These are phyloP conservation scores for Tethya wilhelma DNA, from an alignment of 37 sponge, comb jelly and placozoan species.

Conservation along the genomic window DNA sequence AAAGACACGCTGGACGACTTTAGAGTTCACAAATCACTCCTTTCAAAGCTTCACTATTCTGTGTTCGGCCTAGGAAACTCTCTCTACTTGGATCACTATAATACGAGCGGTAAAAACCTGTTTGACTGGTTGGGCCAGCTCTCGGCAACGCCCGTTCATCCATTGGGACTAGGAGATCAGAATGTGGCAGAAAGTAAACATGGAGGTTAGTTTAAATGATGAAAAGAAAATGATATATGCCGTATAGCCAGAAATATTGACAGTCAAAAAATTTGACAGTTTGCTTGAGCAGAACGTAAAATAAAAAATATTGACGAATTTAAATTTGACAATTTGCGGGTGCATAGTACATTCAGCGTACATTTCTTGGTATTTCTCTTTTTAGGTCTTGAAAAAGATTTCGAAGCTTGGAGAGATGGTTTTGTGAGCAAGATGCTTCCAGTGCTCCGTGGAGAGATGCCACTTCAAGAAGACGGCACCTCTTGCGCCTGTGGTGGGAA, in stretches of 20 bases:
- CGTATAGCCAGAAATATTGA: no score
- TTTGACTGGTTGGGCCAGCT: conserved; percentile 68
- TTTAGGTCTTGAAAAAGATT: conserved; percentile 87
- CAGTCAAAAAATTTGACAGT: no score
- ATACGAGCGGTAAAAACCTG: conserved; percentile 57
- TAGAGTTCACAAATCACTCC: conserved; percentile 81
- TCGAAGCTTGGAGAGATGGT: conserved; percentile 66
- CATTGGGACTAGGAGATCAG: conserved; percentile 83
- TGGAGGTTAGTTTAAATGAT: conserved; percentile 69
- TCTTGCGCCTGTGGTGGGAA: not conserved
- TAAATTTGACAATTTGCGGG: no score
- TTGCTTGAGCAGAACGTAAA: no score
- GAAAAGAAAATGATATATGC: no score
- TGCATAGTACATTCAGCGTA: no score
- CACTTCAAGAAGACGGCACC: no score
- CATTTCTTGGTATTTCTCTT: no score
- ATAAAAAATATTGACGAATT: no score
- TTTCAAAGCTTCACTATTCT: conserved; percentile 66
- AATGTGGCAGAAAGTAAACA: conserved; percentile 82
- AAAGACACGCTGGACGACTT: conserved; percentile 78
- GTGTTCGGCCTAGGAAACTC: conserved; percentile 95
- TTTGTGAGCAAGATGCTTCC: conserved; percentile 47
- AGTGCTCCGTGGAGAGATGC: conserved; percentile 17
- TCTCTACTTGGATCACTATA: conserved; percentile 78
- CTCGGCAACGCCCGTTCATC: conserved; percentile 68